phyloP scores from a whole-genome alignment of 2,888 invertebrate genomes.

The Acrobasis repandana region DNA sequence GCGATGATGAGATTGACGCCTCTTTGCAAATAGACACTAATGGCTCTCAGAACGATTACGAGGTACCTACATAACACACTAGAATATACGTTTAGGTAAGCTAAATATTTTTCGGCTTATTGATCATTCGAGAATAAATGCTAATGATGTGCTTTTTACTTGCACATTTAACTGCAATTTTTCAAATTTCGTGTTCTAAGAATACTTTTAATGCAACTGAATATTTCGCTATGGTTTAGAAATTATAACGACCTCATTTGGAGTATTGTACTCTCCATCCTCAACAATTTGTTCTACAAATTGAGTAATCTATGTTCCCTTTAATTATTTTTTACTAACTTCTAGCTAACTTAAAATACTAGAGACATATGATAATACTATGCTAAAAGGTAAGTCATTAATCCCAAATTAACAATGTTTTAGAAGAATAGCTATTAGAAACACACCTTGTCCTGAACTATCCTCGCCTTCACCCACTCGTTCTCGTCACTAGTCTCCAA shows the following conservation, averaged over 20 bases:
- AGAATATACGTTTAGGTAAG: not conserved
- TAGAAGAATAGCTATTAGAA: too few species aligned
- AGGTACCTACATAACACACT: conserved; percentile 6
- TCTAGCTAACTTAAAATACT: too few species aligned
- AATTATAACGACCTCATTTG: too few species aligned
- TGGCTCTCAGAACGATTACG: conserved; percentile 20
- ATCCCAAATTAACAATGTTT: too few species aligned
- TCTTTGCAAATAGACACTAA: conserved; percentile 22
- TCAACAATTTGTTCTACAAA: too few species aligned
- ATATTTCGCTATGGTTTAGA: too few species aligned
- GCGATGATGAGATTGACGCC: conserved; percentile 32
- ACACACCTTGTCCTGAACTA: conserved; percentile 88
- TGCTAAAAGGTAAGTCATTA: too few species aligned
- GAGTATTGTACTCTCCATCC: too few species aligned
- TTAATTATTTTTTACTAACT: too few species aligned
- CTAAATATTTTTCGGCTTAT: not conserved
- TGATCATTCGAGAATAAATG: not conserved
- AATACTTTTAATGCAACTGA: too few species aligned
- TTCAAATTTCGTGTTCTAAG: not conserved
- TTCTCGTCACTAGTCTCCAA: conserved; percentile 93
- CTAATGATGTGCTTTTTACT: not conserved
- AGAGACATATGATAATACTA: too few species aligned
- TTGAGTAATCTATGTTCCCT: not conserved
- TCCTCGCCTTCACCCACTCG: conserved; percentile 91
- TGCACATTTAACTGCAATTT: not conserved